A percentile compares a stretch with the other conserved stretches of the same genome.
These are phyloP conservation scores for Antedon mediterranea DNA, from an alignment of 53 echinoderm and acorn worm species.

Conservation along the genomic window DNA sequence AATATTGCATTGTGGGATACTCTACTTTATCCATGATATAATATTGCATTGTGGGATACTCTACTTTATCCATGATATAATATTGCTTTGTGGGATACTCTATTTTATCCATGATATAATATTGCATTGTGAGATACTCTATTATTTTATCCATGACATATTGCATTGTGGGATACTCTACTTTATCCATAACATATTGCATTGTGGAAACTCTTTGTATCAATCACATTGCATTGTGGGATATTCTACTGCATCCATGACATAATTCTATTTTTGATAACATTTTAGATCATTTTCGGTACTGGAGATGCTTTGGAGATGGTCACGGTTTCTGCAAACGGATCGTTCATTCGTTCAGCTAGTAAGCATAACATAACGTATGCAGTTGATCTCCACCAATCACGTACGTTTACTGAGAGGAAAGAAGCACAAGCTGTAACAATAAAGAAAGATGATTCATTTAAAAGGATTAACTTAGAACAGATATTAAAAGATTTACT, in stretches of 20 bases:
- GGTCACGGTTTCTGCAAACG: constrained; percentile 69
- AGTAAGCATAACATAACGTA: constrained; percentile 64
- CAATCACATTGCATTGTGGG: too few relatives aligned
- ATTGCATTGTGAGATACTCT: too few relatives aligned
- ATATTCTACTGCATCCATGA: too few relatives aligned
- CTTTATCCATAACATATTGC: too few relatives aligned
- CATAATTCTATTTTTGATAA: neutral
- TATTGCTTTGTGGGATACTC: too few relatives aligned
- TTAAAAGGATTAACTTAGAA: neutral
- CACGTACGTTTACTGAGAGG: constrained; percentile 76
- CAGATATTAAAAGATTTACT: neutral
- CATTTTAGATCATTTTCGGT: constrained; percentile 69
- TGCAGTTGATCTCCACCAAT: constrained; percentile 65
- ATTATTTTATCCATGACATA: too few relatives aligned
- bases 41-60: too few relatives aligned
- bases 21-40: too few relatives aligned
- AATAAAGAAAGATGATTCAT: neutral
- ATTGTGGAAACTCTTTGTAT: neutral
- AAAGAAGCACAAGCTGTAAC: constrained; percentile 20
- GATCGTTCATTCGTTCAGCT: constrained; percentile 57
- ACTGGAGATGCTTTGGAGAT: constrained; percentile 64
- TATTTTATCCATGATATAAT: too few relatives aligned
- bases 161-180: too few relatives aligned
- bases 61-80: too few relatives aligned
- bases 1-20: too few relatives aligned